Conservation (phyloP, 2,113 vertebrate genomes). For the Pithys albifrons region DNA sequence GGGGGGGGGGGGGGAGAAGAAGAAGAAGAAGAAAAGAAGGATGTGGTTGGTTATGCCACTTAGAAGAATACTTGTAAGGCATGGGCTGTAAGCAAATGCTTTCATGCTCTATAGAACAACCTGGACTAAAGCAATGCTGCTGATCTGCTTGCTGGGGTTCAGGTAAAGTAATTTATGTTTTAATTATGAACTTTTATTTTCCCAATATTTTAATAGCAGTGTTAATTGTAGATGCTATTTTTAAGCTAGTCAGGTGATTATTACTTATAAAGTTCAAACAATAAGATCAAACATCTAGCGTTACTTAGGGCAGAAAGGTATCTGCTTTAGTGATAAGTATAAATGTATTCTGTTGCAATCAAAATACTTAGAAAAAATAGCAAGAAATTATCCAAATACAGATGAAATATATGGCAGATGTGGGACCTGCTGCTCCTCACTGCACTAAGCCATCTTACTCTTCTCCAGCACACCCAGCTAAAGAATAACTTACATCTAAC, state of each 20-base stretch:
- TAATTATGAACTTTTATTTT: not conserved
- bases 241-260: not conserved
- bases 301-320: not conserved
- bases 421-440: not conserved
- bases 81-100: not conserved
- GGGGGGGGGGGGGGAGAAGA: no score
- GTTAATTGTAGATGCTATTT: not conserved
- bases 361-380: not conserved
- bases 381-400: not conserved
- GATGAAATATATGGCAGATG: not conserved
- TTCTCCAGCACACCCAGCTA: not conserved
- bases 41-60: slow-evolving; percentile 45
- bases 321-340: not conserved
- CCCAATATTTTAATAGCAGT: not conserved
- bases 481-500: not conserved
- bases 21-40: not conserved
- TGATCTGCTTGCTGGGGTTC: not conserved
- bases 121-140: not conserved
- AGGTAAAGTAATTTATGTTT: slow-evolving; percentile 19
- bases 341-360: not conserved
- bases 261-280: not conserved
- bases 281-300: not conserved
- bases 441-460: not conserved
- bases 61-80: not conserved
- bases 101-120: not conserved